Percentiles rank a stretch among this genome's conserved stretches.
phyloP scores from a whole-genome alignment of 2,888 invertebrate genomes.

The Parascotia fuliginaria region DNA sequence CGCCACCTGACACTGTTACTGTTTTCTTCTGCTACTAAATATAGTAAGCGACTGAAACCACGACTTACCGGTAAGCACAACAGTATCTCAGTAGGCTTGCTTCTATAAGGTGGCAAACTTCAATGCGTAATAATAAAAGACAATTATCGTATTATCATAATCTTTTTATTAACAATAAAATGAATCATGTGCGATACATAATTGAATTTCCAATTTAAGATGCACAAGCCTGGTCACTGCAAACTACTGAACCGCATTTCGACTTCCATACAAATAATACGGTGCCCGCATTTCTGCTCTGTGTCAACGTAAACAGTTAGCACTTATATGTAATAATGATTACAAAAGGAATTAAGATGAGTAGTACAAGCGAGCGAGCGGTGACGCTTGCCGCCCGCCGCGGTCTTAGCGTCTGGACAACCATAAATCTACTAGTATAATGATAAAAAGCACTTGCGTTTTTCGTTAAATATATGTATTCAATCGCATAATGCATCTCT shows the following conservation, averaged over 20 bases:
- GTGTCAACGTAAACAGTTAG: slow-evolving; percentile 59
- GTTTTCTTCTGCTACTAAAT: no score
- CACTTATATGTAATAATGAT: slow-evolving; percentile 54
- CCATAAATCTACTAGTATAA: slow-evolving; percentile 63
- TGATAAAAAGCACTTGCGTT: slow-evolving; percentile 78
- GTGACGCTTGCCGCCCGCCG: slow-evolving; percentile 21
- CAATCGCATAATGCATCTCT: slow-evolving; percentile 75
- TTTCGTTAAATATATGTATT: slow-evolving; percentile 66
- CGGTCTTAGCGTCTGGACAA: slow-evolving; percentile 26
- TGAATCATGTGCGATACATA: slow-evolving; percentile 83
- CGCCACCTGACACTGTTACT: no score
- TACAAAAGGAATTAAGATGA: slow-evolving; percentile 62
- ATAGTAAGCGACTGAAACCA: no score
- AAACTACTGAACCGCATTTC: slow-evolving; percentile 59
- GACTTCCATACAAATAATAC: slow-evolving; percentile 45
- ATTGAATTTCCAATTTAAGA: slow-evolving; percentile 76
- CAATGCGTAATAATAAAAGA: slow-evolving; percentile 43
- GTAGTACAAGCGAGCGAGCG: slow-evolving; percentile 38
- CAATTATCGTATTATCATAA: slow-evolving; percentile 68
- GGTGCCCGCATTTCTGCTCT: slow-evolving; percentile 36
- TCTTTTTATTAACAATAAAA: slow-evolving; percentile 86
- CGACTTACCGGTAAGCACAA: no score
- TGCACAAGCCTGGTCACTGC: slow-evolving; percentile 73
- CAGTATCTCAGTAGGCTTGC: no score
- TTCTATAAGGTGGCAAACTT: no score